These are phyloP conservation scores for Cerceris ruficornis DNA, from an alignment of 2,888 invertebrate species.

Conservation along the genomic window DNA sequence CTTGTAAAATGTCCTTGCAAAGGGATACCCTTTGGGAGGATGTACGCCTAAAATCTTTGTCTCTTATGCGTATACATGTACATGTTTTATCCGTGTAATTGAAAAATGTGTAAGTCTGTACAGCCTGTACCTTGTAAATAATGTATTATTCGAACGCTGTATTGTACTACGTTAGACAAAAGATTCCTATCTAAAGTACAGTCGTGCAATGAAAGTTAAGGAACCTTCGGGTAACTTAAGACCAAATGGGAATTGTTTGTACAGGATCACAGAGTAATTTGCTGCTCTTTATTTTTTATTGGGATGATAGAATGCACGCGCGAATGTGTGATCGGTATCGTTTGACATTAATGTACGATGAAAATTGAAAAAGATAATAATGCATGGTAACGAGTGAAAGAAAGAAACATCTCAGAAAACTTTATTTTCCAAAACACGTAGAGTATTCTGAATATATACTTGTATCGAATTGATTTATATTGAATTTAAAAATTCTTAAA, in stretches of 20 bases:
- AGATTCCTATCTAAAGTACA: slow-evolving; percentile 23
- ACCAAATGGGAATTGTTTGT: not conserved
- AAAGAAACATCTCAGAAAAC: not conserved
- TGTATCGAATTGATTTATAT: slow-evolving; percentile 19
- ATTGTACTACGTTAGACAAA: slow-evolving; percentile 13
- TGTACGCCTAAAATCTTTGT: slow-evolving; percentile 13
- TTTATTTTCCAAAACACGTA: not conserved
- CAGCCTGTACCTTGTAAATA: slow-evolving; percentile 58
- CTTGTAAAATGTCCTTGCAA: slow-evolving; percentile 18
- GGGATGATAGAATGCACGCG: not conserved
- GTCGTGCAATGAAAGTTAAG: not conserved
- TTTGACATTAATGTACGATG: not conserved
- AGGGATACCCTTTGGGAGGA: slow-evolving; percentile 3
- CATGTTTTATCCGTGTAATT: slow-evolving; percentile 4
- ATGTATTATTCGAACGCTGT: slow-evolving; percentile 25
- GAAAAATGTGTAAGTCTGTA: slow-evolving; percentile 54
- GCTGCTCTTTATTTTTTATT: slow-evolving; percentile 16
- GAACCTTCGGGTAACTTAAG: slow-evolving; percentile 18
- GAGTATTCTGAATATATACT: slow-evolving; percentile 11
- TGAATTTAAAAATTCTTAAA: not conserved
- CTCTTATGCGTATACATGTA: slow-evolving; percentile 4
- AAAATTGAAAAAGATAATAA: not conserved
- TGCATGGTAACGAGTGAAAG: too few relatives aligned
- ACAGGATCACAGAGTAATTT: not conserved
- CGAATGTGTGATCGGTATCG: not conserved